Evolutionary conservation across 2,797 vertebrate genomes (phyloP), one percentile per base, ranked within the genome.

Genomic region (Danio albolineatus): DNA sequence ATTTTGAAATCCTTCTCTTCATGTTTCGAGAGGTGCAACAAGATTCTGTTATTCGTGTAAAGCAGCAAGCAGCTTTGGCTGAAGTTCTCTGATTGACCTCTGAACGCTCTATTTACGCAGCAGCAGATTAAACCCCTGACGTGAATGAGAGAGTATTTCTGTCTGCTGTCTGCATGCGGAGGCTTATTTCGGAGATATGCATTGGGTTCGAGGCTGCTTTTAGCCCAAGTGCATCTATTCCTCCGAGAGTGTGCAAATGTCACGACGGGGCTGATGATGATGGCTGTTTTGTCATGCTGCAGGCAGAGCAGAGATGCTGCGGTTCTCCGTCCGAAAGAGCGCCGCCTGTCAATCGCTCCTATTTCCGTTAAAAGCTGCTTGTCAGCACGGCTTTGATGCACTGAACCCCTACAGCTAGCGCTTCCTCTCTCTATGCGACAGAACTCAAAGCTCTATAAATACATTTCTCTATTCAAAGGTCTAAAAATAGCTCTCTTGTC

Each of bases 401-500:
- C 65, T 86, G 78, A 81, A 81, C 69, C 78, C 81, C 84, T 71
- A 49, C 81, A 85, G 78, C 67, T 83, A 61, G 70, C 14, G 60
- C 72, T 83, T 67, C 76, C 73, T 76, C 74, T 60, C 73, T 76
- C 74, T 60, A 69, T 71, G 83, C 80, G 84, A 81, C 83, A 76
- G 62, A 85, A 75, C 84, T 73, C 81, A 57, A 79, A 72, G 78
- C 60, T 81, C 87, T 89, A 89, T 85, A 89, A 89, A 89, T 89
- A 89, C 4, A 86, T 85, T 62, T 73, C 65, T 85, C 84, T 85
- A 75, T 82, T 87, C 79, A 75, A 16, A 51, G 76, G 38, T 74
- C 85, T 89, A 86, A 86, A 89, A 89, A 89, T 89, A 89, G 80
- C 76, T 4, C 54, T 36, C 41, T 80, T 79, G 80, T 84, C 17